Percentiles rank a stretch among this genome's conserved stretches.
These are phyloP conservation scores for Drosophila falleni DNA, from an alignment of 2,888 invertebrate genomes.

Conservation along the genomic window DNA sequence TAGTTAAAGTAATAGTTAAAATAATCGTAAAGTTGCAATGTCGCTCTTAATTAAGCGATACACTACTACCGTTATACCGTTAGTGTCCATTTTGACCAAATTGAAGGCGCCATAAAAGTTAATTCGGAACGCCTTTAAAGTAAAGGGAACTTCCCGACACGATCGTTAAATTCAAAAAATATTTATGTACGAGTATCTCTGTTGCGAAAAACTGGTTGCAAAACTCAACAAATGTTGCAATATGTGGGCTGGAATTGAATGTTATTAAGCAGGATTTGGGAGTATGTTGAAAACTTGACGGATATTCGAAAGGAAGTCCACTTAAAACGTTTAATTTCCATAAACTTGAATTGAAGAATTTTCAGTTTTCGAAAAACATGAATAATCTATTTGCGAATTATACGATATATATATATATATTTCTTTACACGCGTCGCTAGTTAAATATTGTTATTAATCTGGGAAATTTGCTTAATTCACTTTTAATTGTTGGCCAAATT, in stretches of 20 bases:
- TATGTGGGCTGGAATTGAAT: slow-evolving; percentile 23
- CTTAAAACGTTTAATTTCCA: not conserved
- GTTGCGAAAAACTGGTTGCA: slow-evolving; percentile 59
- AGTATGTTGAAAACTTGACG: slow-evolving; percentile 40
- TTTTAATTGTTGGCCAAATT: slow-evolving; percentile 27
- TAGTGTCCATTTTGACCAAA: slow-evolving; percentile 43
- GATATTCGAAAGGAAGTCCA: slow-evolving; percentile 1
- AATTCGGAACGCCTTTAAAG: slow-evolving; percentile 47
- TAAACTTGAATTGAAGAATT: not conserved
- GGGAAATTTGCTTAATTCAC: slow-evolving; percentile 19
- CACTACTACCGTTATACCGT: slow-evolving; percentile 8
- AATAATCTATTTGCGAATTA: not conserved
- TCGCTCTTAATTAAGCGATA: slow-evolving; percentile 61
- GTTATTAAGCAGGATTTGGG: slow-evolving; percentile 53
- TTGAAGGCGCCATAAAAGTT: slow-evolving; percentile 57
- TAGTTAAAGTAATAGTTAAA: slow-evolving; percentile 11
- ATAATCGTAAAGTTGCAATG: slow-evolving; percentile 22
- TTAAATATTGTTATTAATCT: slow-evolving; percentile 12
- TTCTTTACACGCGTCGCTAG: not conserved
- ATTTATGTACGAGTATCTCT: slow-evolving; percentile 11
- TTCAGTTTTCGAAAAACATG: not conserved
- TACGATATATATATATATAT: no score
- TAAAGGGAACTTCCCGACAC: slow-evolving; percentile 61
- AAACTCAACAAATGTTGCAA: slow-evolving; percentile 27
- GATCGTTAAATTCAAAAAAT: slow-evolving; percentile 45